These are phyloP conservation scores for Euthynnus affinis DNA, from an alignment of 2,797 vertebrate species.

Conservation along the genomic window DNA sequence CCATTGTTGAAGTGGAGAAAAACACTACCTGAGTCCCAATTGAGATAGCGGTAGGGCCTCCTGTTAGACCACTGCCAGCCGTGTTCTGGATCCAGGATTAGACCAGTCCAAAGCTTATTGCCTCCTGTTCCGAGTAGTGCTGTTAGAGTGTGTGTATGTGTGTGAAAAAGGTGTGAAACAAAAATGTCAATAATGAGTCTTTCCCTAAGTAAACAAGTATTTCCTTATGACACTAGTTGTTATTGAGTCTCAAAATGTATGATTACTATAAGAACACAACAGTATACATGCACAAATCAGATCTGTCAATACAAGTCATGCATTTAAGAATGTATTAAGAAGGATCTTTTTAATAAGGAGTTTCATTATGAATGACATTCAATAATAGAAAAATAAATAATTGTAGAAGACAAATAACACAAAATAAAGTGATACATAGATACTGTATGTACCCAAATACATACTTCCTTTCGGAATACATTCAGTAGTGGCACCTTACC, in stretches of 20 bases:
- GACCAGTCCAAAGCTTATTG: constrained; percentile 90
- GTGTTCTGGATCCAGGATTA: constrained; percentile 88
- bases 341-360: background rate
- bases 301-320: background rate
- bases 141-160: constrained; percentile 43
- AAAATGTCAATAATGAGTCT: constrained; percentile 18
- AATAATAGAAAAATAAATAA: background rate
- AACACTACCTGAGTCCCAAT: constrained; percentile 84
- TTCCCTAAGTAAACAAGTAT: no score
- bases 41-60: constrained; percentile 91
- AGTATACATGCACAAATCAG: background rate
- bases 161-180: constrained; percentile 4
- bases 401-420: no score
- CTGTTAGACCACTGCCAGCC: constrained; percentile 93
- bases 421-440: no score
- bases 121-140: constrained; percentile 47
- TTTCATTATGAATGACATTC: background rate
- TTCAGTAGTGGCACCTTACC: constrained; percentile 80
- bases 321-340: background rate
- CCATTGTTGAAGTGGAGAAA: background rate
- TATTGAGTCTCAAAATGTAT: background rate
- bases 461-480: no score
- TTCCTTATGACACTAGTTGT: background rate
- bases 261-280: background rate
- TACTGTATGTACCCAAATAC: no score